Evolutionary conservation across 2,888 invertebrate species (phyloP).

Genomic region (Mesochorus sp.): DNA sequence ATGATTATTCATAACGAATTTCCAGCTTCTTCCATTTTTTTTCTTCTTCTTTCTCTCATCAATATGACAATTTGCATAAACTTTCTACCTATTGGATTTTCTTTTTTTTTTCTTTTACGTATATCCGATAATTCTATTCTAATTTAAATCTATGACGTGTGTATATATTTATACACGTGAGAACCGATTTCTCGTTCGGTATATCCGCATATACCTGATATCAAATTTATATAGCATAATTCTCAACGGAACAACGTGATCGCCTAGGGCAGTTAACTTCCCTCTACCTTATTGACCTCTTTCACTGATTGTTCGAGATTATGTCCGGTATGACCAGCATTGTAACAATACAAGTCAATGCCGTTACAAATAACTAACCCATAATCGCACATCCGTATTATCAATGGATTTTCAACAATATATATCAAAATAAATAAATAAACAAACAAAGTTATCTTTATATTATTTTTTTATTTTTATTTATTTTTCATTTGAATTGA

Average conservation of each 20-base stretch:
- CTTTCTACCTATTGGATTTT: background rate
- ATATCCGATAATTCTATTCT: conserved; percentile 1
- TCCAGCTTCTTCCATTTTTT: too few relatives aligned
- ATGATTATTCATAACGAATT: background rate
- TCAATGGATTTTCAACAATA: too few relatives aligned
- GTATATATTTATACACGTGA: conserved; percentile 18
- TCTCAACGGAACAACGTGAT: conserved; percentile 21
- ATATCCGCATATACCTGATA: conserved; percentile 30
- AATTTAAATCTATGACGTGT: background rate
- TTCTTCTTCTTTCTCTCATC: too few relatives aligned
- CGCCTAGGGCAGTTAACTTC: conserved; percentile 22
- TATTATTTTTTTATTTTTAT: background rate
- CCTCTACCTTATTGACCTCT: too few relatives aligned
- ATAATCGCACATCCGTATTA: conserved; percentile 3
- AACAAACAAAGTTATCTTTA: background rate
- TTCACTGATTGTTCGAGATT: conserved; percentile 18
- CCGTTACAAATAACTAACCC: conserved; percentile 19
- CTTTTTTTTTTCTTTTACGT: background rate
- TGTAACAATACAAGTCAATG: conserved; percentile 27
- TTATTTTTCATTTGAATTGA: too few relatives aligned
- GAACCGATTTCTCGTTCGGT: conserved; percentile 1
- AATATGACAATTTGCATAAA: background rate
- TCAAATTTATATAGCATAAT: conserved; percentile 24
- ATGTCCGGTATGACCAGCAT: conserved; percentile 26
- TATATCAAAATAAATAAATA: too few relatives aligned